Evolutionary conservation across 2,113 vertebrate species (phyloP), one percentile per base, ranked within the genome.

Genomic region (Gymnobelideus leadbeateri): DNA sequence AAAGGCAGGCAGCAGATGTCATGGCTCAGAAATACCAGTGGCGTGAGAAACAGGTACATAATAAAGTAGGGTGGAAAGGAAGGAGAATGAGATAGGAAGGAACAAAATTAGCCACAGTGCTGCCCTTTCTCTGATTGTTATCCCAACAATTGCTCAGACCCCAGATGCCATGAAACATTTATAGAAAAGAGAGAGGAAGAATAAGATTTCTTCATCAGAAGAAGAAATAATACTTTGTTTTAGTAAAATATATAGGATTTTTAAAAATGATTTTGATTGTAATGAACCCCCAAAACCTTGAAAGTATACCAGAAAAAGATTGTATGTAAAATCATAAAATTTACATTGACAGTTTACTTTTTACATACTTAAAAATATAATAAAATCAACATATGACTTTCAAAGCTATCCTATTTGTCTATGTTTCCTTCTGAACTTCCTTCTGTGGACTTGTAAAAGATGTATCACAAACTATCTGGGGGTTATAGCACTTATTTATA

Each of bases 161-260:
- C 19, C 68, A 84, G 61, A 37, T 68, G 31, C 31, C 37, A 31
- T 50, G 55, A 9, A 47, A 10, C 25, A 43, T 68, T 89, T 47
- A 3, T 50, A 51, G 51, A 51, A 68, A 31, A 54, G 84, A 92
- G 25, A 12, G 16, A 7, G 3, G 11, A 46, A n/a, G 14, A 49
- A 68, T 49, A 55, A 3, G 23, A 5, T 49, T 94, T 95, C 94
- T 19, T 26, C n/a, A 52, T 90, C 54, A 53, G 96, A 94, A 89
- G 54, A 14, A 11, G 89, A 51, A 37, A 12, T 50, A 23, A 52
- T 51, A 50, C 26, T 92, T 92, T 23, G 37, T 94, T 95, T 94
- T 57, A 54, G 5, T 51, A 46, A 89, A 47, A 1, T 0, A 52
- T 55, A 92, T 92, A 51, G 43, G 50, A 57, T 21, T n/a, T 49